phyloP scores from a whole-genome alignment of 2,888 invertebrate genomes.

The Eupithecia abbreviata region DNA sequence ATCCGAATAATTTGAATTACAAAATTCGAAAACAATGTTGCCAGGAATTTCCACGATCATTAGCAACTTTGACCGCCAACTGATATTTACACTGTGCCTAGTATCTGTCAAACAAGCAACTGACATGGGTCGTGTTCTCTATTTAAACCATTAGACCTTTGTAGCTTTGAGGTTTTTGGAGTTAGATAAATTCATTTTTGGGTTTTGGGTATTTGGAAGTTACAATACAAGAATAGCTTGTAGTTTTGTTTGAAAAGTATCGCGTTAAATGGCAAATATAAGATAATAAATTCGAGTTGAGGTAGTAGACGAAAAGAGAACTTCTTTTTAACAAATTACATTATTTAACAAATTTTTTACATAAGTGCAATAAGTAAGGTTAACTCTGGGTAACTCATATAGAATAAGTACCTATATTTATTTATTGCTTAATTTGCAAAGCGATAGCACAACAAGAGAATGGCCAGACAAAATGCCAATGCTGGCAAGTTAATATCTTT shows the following conservation, averaged over 20 bases:
- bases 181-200: slow-evolving; percentile 41
- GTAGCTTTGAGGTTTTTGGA: slow-evolving; percentile 42
- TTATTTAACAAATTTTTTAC: background rate
- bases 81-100: slow-evolving; percentile 11
- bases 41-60: slow-evolving; percentile 34
- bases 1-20: background rate
- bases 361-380: too few relatives aligned
- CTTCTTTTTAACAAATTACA: background rate
- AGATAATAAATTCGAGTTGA: background rate
- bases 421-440: background rate
- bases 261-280: background rate
- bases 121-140: slow-evolving; percentile 39
- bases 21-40: background rate
- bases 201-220: slow-evolving; percentile 16
- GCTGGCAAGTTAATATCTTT: background rate
- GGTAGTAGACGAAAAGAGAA: background rate
- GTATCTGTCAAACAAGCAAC: slow-evolving; percentile 44
- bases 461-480: background rate
- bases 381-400: too few relatives aligned
- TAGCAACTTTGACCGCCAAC: slow-evolving; percentile 17
- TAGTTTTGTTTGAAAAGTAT: background rate
- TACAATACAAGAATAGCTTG: slow-evolving; percentile 4
- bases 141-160: slow-evolving; percentile 36
- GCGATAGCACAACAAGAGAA: background rate
- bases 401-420: too few relatives aligned